Evolutionary conservation across 2,888 invertebrate species (phyloP), one percentile per base, ranked within the genome.

Genomic region (Macropis europaea): DNA sequence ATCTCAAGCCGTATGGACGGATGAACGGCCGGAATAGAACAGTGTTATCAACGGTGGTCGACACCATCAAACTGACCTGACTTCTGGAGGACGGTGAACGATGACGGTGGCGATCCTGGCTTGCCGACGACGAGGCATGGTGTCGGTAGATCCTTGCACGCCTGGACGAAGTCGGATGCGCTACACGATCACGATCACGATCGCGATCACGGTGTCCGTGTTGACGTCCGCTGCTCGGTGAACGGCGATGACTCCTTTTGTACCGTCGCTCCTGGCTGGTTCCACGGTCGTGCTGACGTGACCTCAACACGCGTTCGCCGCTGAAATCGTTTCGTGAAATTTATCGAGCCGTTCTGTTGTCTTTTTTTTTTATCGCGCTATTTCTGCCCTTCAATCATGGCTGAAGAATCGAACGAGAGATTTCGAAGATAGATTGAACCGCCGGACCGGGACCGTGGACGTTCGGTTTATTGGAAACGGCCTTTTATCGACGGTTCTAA

Each of bases 161-260:
- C 40, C 86, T 77, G 15, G 88, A 84, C 15, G 89, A 82, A 26
- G 85, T 85, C 11, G 85, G 82, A 50, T 81, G 87, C 5, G 79
- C 82, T 28, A 79, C 57, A 45, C 86, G 87, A 24, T 73, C 80
- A 30, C 80, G 79, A 53, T 83, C 82, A 13, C 87, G 84, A 13
- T 87, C 88, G 24, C 87, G 88, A 48, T 87, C 86, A 30, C 84
- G 83, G 26, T 83, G 73, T 61, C 85, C 70, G 89, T 95, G 94
- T 86, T 94, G 93, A 86, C 95, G 93, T 81, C 95, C 93, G 88
- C 94, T 94, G 87, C 95, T 94, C 77, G 96, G 96, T 80, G 96
- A 95, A 89, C 96, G 93, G 82, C 96, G 94, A 90, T 95, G 94
- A 86, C 96, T 96, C 83, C 96, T 93, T 91, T 96, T 97, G 90